Evolutionary conservation across 2,888 invertebrate genomes (phyloP), one percentile per base, ranked within the genome.

Genomic region (Tenthredo livida): DNA sequence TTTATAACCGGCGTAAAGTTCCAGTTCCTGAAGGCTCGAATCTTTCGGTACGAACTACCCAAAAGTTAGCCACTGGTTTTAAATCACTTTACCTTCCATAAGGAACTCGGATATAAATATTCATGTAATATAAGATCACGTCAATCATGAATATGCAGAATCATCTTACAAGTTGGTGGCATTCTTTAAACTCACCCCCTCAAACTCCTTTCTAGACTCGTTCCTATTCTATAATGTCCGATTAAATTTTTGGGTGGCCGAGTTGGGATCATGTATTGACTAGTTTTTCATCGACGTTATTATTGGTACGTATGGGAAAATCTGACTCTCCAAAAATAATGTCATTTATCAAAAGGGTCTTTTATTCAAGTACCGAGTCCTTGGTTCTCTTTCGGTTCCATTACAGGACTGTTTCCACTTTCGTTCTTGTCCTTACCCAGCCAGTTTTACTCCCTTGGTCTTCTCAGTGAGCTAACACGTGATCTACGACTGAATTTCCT

Each of bases 401-500:
- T n/a, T 17, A 37, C 40, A 43, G 10, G 73, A 43, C 40, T 33
- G 54, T 54, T 54, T 77, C 54, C n/a, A 33, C 33, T 40, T 37
- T 77, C 33, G 21, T 25, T 25, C 50, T 25, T 29, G 50, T 50
- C 37, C 37, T 33, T 29, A 37, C 77, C 80, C 15, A 67, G 37
- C 37, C 58, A 3, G 10, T 17, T 21, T 61, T 5, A 61, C 80
- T 25, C 61, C 78, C 80, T 80, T 17, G 47, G 40, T 29, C 80
- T 40, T 61, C 61, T 50, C 61, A 77, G 54, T 70, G 84, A 85
- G 86, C 85, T 84, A 84, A 83, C 85, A 73, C 75, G 80, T 87
- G 87, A 87, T 87, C 86, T 85, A 87, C 85, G 87, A 86, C 87
- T 85, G 86, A 87, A 87, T 87, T 87, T 87, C 80, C 65, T 85